These are phyloP conservation scores for Yponomeuta sedellus DNA, from an alignment of 2,888 invertebrate species.

Conservation along the genomic window DNA sequence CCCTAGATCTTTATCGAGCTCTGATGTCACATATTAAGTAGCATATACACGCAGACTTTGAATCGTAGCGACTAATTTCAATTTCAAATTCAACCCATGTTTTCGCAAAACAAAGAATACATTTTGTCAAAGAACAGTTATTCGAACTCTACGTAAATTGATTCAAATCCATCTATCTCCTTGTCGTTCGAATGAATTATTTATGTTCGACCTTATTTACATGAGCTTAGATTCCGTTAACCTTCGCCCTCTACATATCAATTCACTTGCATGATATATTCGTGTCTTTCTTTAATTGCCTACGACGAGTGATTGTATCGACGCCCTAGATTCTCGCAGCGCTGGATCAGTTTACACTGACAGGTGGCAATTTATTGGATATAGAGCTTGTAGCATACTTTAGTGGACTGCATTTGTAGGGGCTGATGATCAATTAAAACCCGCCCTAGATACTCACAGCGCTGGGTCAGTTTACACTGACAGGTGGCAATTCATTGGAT, in stretches of 20 bases:
- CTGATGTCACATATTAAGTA: no score
- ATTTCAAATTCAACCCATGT: background rate
- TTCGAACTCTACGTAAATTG: conserved; percentile 4
- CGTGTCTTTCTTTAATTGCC: background rate
- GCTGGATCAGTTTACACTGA: background rate
- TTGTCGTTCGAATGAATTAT: background rate
- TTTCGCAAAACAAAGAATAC: conserved; percentile 10
- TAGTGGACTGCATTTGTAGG: no score
- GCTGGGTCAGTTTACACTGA: background rate
- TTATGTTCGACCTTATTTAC: conserved; percentile 7
- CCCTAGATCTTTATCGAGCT: no score
- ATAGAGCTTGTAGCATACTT: no score
- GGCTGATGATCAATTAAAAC: no score
- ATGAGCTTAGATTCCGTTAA: background rate
- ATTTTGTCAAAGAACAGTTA: conserved; percentile 10
- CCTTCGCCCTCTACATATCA: conserved; percentile 8
- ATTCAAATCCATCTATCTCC: conserved; percentile 7
- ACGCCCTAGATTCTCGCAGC: background rate
- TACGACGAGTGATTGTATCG: background rate
- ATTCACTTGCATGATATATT: background rate
- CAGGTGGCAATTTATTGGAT: no score
- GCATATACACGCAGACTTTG: background rate
- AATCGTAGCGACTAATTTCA: background rate
- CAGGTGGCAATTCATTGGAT: no score
- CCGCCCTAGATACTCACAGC: background rate